Base-by-base conservation (phyloP, 1,140 invertebrate species). In the Drosophila kepulauana region DNA sequence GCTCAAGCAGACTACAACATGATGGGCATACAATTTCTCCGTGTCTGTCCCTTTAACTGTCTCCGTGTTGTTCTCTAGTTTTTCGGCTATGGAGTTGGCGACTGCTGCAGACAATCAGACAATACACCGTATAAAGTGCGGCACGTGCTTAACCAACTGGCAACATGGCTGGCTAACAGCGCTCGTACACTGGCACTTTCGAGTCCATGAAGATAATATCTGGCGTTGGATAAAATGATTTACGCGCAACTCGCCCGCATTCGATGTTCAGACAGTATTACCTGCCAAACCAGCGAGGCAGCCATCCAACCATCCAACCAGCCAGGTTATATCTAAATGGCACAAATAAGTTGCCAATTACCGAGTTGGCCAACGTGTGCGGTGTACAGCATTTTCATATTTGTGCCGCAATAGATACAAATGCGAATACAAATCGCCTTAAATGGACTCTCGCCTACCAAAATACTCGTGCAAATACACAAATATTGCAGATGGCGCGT, bases 151-250 rank as follows among this genome's bases (percentile, higher is more conserved):
- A 54, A 8, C 25, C 48, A 54, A 68, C 65, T 15, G 43, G 30
- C 48, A 58, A 0, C 15, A 69, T 35, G 25, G 33, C 25, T 51
- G 25, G 33, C 52, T 13, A 13, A 15, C 16, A 45, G 3, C 61
- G 16, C 16, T 25, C 20, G 20, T 25, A 25, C 20, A 51, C 54
- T 59, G 25, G 51, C 54, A 45, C 49, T 59, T 52, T 5, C 8
- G n/a, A 56, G 57, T 56, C 13, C 33, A 48, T 54, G 49, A 52
- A 76, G 84, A 88, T 88, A 80, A 78, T 82, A 78, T 82, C 84
- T 88, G 51, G 76, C 58, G 75, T 82, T 73, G 78, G 73, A 78
- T 82, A 62, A 88, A 88, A 88, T 87, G 84, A 88, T 84, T 82
- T 88, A 88, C 69, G 79, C 77, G 41, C 72, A 57, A 72, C 63